Evolutionary conservation across 2,113 vertebrate genomes (phyloP), one percentile per base, ranked within the genome.

Genomic region (Lophius piscatorius): DNA sequence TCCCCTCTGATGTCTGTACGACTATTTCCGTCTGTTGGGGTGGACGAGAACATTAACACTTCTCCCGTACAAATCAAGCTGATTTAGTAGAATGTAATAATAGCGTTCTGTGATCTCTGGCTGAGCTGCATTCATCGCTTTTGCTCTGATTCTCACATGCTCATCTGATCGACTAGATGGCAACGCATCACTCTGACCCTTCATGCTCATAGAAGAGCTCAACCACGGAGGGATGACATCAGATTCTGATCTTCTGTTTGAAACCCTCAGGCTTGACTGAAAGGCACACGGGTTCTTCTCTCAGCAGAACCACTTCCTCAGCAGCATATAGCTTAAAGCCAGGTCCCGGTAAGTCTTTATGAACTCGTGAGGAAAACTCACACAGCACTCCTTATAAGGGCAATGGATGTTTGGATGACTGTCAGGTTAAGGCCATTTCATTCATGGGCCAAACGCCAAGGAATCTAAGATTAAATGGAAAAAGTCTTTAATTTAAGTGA

Each of bases 321-420:
- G 57, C 74, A 71, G 70, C 56, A 63, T 64, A 72, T 13, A 45
- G 58, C 40, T 62, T 65, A 58, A 76, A n/a, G 63, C 35, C 52
- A 14, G 39, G 61, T 70, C 78, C 63, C 59, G 76, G 84, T 80
- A 84, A 85, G 68, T 69, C 74, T 84, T 82, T 61, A 80, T 81
- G 77, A 82, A 83, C 64, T 82, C 13, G 35, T 39, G 50, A 59
- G 64, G 23, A 39, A 61, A 58, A 63, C 28, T n/a, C n/a, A n/a
- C 54, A 55, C 61, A 51, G 48, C 42, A 12, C 68, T 86, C 83
- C 84, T 81, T 89, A 69, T 86, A 68, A 80, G 85, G 84, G 69
- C 82, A 85, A 66, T 66, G 51, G 36, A 14, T 75, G 64, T 81
- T 85, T 81, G 70, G 74, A 78, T 59, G 66, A 63, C 34, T 82